phyloP scores from a whole-genome alignment of 64 coral and sea anemone genomes.

The Exaiptasia diaphana region DNA sequence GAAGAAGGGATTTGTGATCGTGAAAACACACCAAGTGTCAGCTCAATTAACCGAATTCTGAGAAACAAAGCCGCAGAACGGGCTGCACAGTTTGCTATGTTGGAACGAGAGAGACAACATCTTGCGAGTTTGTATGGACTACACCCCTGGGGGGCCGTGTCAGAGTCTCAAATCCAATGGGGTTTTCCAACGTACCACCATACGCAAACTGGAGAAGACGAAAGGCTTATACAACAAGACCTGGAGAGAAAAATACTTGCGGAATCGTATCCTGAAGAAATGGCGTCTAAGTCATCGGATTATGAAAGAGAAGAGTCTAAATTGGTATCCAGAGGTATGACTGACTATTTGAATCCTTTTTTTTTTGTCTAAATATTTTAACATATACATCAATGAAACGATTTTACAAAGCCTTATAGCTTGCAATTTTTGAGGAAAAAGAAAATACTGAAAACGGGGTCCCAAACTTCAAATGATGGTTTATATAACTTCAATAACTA shows the following conservation, averaged over 20 bases:
- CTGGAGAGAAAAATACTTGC: constrained; percentile 9
- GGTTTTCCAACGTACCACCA: constrained; percentile 40
- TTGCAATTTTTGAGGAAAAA: no score
- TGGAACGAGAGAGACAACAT: constrained; percentile 92
- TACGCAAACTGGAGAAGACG: neutral
- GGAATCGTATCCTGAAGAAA: neutral
- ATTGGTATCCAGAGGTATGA: neutral
- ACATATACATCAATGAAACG: no score
- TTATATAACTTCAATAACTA: no score
- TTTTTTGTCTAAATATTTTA: no score
- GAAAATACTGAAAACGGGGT: no score
- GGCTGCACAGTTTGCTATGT: constrained; percentile 93
- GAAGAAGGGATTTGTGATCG: constrained; percentile 95
- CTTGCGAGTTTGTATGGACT: constrained; percentile 85
- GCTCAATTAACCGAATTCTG: constrained; percentile 94
- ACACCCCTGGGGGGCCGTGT: constrained; percentile 64
- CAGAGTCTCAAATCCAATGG: constrained; percentile 67
- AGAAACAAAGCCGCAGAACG: constrained; percentile 96
- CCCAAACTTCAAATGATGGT: no score
- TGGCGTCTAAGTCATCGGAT: neutral
- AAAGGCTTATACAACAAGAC: neutral
- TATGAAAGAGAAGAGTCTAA: neutral
- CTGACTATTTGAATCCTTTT: no score
- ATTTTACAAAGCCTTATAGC: no score
- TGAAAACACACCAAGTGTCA: constrained; percentile 93